A percentile compares a stretch with the other conserved stretches of the same genome.
Conservation (phyloP, 37 sponge, comb jelly and placozoan species). For the Tethya wilhelma region DNA sequence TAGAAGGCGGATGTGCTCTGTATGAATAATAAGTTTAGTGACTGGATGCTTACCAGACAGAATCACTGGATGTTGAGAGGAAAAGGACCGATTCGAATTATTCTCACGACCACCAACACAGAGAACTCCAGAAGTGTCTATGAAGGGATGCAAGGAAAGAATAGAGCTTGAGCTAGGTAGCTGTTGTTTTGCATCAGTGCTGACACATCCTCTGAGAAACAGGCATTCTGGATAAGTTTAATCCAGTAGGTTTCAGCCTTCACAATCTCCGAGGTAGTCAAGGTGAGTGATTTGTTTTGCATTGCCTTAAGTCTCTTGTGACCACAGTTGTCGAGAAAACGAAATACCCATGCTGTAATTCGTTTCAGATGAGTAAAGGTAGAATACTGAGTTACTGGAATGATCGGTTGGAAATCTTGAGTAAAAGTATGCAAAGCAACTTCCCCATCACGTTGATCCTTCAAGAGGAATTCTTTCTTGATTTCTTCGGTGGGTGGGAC, state of each 20-base stretch:
- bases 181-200: neutral
- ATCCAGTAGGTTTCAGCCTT: conserved; percentile 13
- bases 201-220: neutral
- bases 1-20: conserved; percentile 20
- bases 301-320: neutral
- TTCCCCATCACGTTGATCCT: no score
- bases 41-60: conserved; percentile 23
- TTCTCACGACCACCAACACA: neutral
- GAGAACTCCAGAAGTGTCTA: no score
- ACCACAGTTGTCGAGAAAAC: conserved; percentile 27
- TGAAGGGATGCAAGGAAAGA: neutral
- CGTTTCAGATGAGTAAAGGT: neutral
- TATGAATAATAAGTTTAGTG: conserved; percentile 8
- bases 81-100: neutral
- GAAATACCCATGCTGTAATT: conserved; percentile 21
- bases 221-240: neutral
- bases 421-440: neutral
- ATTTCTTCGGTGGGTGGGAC: no score
- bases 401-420: neutral
- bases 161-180: neutral
- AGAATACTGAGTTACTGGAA: conserved; percentile 24
- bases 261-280: conserved; percentile 4
- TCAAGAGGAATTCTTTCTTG: no score
- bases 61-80: conserved; percentile 28
- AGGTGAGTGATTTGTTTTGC: conserved; percentile 3